Evolutionary conservation across 2,888 invertebrate genomes (phyloP), one percentile per base, ranked within the genome.

Genomic region (Stenoptilia bipunctidactyla): DNA sequence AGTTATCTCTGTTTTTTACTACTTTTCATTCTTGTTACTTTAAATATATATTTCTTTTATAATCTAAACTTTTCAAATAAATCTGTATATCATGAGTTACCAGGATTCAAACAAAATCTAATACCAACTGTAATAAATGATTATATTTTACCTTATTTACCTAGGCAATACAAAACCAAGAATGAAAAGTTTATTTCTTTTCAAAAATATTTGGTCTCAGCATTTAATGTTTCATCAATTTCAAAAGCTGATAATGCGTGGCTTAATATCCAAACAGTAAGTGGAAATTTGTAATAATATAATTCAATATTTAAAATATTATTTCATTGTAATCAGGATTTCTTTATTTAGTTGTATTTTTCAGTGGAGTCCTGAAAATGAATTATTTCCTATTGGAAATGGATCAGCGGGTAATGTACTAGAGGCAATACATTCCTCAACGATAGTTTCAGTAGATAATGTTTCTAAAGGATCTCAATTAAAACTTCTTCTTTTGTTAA

Each of bases 391-490:
- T 41, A 70, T 55, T 52, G 76, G 51, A 63, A 74, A 86, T 80
- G 86, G 67, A 61, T 68, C 56, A 54, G 72, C 62, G 47, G 91
- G 92, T 5, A 87, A 88, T 54, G 82, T 92, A 47, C 62, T 92
- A 38, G 79, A 87, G 43, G 89, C 89, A 10, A 74, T 94, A 52
- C 87, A 88, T 47, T 85, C 85, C 51, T 85, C 90, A 46, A 88
- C 86, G 58, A 90, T 94, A 57, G 82, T 86, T 10, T 79, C 87
- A 44, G 94, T 92, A 6, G 93, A 92, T 65, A 90, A 94, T 70
- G 91, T 93, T 46, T 86, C 87, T 15, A 88, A 90, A 61, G 97
- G 97, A 42, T 96, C 97, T 25, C 97, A 98, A 67, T 82, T 98
- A 38, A 98, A 98, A 75, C 74, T 97, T 39, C 76, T 93, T 51